phyloP scores from a whole-genome alignment of 1,140 invertebrate genomes.

The Phocides pigmalion region DNA sequence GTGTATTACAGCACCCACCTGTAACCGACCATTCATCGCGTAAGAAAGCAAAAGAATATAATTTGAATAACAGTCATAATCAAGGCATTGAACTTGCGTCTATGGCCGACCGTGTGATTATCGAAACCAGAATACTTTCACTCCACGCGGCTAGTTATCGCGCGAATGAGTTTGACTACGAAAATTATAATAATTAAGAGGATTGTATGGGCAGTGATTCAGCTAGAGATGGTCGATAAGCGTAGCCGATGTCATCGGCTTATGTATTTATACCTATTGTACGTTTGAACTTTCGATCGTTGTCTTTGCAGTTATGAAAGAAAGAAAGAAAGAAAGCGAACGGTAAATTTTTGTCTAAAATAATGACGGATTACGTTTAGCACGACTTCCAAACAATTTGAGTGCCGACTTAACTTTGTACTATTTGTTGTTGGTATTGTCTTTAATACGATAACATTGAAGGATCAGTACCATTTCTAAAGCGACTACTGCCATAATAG shows the following conservation, averaged over 20 bases:
- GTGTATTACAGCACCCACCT: conserved; percentile 54
- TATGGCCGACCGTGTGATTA: conserved; percentile 64
- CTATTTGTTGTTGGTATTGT: conserved; percentile 3
- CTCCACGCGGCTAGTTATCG: conserved; percentile 56
- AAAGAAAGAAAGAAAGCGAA: conserved; percentile 51
- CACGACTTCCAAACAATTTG: conserved; percentile 56
- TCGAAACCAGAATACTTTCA: conserved; percentile 78
- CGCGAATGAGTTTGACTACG: conserved; percentile 63
- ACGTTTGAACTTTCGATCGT: conserved; percentile 66
- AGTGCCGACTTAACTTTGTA: conserved; percentile 6
- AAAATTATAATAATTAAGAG: conserved; percentile 78
- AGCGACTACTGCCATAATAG: too few relatives aligned
- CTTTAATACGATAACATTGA: too few relatives aligned
- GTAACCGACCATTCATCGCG: conserved; percentile 56
- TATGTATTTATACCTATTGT: conserved; percentile 58
- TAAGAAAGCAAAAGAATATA: conserved; percentile 68
- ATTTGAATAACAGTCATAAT: conserved; percentile 77
- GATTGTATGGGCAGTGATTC: conserved; percentile 72
- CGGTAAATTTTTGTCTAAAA: conserved; percentile 45
- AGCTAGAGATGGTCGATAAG: conserved; percentile 69
- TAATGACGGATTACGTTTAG: conserved; percentile 68
- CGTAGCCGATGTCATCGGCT: conserved; percentile 56
- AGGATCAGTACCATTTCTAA: too few relatives aligned
- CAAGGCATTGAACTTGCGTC: conserved; percentile 79
- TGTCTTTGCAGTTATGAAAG: conserved; percentile 44